Conservation (phyloP, 2,797 vertebrate genomes). For the Staurois parvus region DNA sequence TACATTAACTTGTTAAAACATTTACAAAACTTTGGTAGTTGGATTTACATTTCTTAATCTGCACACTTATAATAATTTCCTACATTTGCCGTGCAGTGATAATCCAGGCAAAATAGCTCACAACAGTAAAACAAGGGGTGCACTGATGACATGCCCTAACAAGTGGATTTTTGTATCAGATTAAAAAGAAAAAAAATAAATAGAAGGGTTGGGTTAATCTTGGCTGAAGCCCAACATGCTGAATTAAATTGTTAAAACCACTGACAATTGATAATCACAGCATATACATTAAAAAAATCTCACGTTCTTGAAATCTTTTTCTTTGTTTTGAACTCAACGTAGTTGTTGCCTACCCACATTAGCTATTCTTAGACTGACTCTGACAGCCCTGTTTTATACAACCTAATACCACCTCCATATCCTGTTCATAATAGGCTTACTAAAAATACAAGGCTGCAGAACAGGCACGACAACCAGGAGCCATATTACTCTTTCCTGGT, state of each 20-base stretch:
- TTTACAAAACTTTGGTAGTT: not conserved
- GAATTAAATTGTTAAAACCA: not conserved
- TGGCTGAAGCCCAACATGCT: not conserved
- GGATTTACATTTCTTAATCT: no score
- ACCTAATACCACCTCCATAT: conserved; percentile 29
- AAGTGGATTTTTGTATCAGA: no score
- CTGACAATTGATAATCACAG: not conserved
- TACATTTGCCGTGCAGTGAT: no score
- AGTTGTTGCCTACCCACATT: conserved; percentile 35
- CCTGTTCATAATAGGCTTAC: conserved; percentile 20
- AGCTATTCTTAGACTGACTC: conserved; percentile 37
- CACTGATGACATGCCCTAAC: no score
- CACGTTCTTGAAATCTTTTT: conserved; percentile 8
- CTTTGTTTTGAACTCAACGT: conserved; percentile 21
- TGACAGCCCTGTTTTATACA: conserved; percentile 36
- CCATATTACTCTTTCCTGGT: not conserved
- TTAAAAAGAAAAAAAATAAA: not conserved
- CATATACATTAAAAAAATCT: not conserved
- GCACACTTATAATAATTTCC: no score
- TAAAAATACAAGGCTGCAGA: conserved; percentile 34
- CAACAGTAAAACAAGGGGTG: no score
- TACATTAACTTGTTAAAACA: not conserved
- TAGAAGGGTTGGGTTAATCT: no score
- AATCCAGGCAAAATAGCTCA: no score
- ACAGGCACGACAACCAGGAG: conserved; percentile 11